Percentiles rank a stretch among this genome's conserved stretches.
Evolutionary conservation across 2,888 invertebrate species (phyloP).

Genomic region (Baccha elongata): DNA sequence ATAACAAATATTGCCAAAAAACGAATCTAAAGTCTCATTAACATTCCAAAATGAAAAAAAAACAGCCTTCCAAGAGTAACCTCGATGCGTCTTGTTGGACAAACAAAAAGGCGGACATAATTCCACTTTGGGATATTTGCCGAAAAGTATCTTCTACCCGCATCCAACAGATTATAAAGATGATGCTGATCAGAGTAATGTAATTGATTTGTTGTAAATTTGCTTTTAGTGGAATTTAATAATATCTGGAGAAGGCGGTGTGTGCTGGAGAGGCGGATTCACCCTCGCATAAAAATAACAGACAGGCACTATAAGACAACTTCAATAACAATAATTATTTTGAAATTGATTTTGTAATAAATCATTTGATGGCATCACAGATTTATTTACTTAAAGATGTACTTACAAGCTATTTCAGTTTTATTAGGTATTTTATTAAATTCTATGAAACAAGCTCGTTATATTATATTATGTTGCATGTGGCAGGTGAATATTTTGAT

Average conservation of each 20-base stretch:
- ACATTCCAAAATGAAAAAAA: neutral
- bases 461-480: neutral
- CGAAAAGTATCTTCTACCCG: neutral
- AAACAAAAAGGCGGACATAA: neutral
- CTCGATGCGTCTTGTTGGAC: neutral
- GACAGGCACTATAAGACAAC: constrained; percentile 9
- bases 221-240: constrained; percentile 8
- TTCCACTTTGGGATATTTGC: neutral
- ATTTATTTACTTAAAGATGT: neutral
- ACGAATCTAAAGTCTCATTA: neutral
- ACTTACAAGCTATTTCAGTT: neutral
- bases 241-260: no score
- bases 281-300: neutral
- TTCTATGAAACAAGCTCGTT: neutral
- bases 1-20: neutral
- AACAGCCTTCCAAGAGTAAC: neutral
- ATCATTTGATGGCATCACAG: constrained; percentile 10
- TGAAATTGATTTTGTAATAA: constrained; percentile 12
- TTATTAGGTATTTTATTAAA: neutral
- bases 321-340: constrained; percentile 14
- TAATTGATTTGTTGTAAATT: constrained; percentile 4
- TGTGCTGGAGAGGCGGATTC: no score
- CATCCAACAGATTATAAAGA: neutral
- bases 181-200: neutral
- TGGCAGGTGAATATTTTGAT: neutral